These are phyloP conservation scores for Nudaria mundana DNA, from an alignment of 2,888 invertebrate species.

Conservation along the genomic window DNA sequence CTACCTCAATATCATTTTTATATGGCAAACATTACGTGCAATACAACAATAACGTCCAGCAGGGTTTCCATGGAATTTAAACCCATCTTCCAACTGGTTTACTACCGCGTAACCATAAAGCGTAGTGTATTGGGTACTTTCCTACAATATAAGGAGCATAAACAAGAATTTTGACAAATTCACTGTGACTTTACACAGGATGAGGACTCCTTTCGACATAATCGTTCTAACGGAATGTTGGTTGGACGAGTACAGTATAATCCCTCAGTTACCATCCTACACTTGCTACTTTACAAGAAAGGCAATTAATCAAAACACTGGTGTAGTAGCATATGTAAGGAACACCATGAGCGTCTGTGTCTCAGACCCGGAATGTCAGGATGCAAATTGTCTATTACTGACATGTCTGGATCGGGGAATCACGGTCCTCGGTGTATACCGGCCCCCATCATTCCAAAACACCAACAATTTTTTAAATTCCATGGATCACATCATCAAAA, in stretches of 20 bases:
- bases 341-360: constrained; percentile 6
- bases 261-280: constrained; percentile 10
- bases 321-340: constrained; percentile 10
- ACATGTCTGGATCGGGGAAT: background rate
- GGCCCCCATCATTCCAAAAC: constrained; percentile 14
- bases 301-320: constrained; percentile 14
- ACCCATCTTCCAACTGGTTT: no score
- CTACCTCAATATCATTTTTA: no score
- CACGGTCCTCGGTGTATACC: constrained; percentile 11
- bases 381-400: constrained; percentile 15
- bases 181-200: background rate
- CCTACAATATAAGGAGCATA: constrained; percentile 19
- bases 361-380: constrained; percentile 10
- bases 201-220: background rate
- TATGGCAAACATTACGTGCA: no score
- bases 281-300: constrained; percentile 2
- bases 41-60: no score
- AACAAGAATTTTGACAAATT: constrained; percentile 14
- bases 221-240: background rate
- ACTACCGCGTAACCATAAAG: no score
- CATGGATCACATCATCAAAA: background rate
- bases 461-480: constrained; percentile 7
- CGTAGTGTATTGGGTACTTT: no score
- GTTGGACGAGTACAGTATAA: background rate
- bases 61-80: no score